Evolutionary conservation across 2,797 vertebrate genomes (phyloP).

Genomic region (Cuculus canorus): DNA sequence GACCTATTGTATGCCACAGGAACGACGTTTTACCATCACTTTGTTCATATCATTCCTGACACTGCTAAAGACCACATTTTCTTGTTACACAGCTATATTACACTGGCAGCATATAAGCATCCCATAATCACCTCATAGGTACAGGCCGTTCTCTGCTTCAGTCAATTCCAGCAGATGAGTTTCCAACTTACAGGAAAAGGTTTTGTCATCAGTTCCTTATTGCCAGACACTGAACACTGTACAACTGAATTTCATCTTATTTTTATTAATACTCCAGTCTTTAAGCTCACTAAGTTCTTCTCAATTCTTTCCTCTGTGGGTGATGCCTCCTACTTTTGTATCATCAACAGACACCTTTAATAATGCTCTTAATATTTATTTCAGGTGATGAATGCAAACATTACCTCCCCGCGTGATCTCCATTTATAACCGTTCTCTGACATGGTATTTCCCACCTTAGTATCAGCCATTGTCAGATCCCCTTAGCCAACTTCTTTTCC

Average conservation of each 20-base stretch:
- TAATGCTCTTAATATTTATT: not conserved
- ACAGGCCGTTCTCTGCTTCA: conserved; percentile 10
- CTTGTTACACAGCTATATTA: conserved; percentile 18
- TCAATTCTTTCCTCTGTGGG: not conserved
- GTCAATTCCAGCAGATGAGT: not conserved
- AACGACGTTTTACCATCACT: not conserved
- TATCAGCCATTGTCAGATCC: not conserved
- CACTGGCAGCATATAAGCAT: conserved; percentile 21
- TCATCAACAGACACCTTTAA: not conserved
- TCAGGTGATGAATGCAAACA: not conserved
- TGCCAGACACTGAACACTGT: not conserved
- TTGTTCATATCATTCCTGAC: not conserved
- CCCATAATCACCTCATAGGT: conserved; percentile 1
- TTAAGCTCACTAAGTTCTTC: not conserved
- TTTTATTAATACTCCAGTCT: not conserved
- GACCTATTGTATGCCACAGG: not conserved
- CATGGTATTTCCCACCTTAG: not conserved
- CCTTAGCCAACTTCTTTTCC: not conserved
- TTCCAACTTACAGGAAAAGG: not conserved
- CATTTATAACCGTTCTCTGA: not conserved
- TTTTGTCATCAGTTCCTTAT: not conserved
- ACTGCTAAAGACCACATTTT: not conserved
- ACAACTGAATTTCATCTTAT: not conserved
- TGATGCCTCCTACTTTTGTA: not conserved
- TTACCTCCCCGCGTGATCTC: not conserved